Evolutionary conservation across 2,113 vertebrate genomes (phyloP).

Genomic region (Bambusicola thoracicus): DNA sequence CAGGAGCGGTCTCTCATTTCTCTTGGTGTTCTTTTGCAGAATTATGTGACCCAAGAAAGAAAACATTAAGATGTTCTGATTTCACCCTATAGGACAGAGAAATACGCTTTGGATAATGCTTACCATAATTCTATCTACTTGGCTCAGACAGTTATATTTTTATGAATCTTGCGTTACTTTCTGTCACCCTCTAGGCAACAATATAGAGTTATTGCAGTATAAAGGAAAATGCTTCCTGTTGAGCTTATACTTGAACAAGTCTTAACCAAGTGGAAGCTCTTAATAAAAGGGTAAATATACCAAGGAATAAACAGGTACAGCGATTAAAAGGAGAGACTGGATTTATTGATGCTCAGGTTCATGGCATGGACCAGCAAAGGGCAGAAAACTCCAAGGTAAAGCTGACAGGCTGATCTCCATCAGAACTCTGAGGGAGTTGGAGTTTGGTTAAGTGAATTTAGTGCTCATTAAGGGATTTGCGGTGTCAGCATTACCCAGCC

Average conservation of each 20-base stretch:
- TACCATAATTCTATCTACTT: constrained; percentile 73
- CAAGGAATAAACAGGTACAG: constrained; percentile 54
- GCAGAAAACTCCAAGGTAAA: constrained; percentile 14
- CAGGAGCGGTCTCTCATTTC: constrained; percentile 31
- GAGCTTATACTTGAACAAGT: constrained; percentile 47
- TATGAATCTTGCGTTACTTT: constrained; percentile 75
- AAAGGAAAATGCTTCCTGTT: constrained; percentile 72
- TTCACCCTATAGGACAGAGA: constrained; percentile 66
- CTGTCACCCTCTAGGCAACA: constrained; percentile 76
- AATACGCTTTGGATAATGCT: constrained; percentile 65
- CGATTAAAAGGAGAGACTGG: constrained; percentile 21
- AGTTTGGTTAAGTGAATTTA: constrained; percentile 72
- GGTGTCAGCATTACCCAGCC: constrained; percentile 57
- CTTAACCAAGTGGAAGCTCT: constrained; percentile 62
- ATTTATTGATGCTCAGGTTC: constrained; percentile 32
- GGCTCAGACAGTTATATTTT: constrained; percentile 70
- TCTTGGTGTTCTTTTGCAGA: constrained; percentile 56
- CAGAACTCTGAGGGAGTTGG: constrained; percentile 47
- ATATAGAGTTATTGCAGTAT: constrained; percentile 72
- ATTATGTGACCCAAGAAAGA: constrained; percentile 68
- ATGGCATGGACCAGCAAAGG: background rate
- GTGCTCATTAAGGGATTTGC: constrained; percentile 69
- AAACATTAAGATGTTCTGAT: constrained; percentile 73
- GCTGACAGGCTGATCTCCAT: background rate
- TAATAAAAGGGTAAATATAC: constrained; percentile 67